These are phyloP conservation scores for Anthoscopus minutus DNA, from an alignment of 2,113 vertebrate genomes.

Conservation along the genomic window DNA sequence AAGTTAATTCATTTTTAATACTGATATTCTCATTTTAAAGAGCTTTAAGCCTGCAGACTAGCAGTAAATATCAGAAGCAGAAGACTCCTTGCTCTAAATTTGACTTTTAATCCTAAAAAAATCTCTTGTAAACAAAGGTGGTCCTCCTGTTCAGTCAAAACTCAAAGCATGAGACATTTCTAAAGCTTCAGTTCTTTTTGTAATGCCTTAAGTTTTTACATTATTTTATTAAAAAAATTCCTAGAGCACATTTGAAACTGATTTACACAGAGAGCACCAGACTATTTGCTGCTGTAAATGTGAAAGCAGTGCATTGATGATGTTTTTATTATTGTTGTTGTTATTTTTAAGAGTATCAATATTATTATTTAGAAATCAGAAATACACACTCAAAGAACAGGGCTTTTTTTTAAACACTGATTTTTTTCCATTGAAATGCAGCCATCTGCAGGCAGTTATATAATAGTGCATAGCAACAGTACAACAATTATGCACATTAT, in stretches of 20 bases:
- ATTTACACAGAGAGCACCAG: neutral
- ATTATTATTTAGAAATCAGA: neutral
- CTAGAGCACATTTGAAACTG: neutral
- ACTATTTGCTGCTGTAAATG: neutral
- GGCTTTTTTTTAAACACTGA: neutral
- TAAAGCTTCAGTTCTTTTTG: neutral
- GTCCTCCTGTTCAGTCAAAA: neutral
- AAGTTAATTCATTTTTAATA: slow-evolving; percentile 3
- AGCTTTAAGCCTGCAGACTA: neutral
- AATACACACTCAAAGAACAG: neutral
- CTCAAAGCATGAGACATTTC: neutral
- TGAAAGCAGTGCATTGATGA: neutral
- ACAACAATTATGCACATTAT: neutral
- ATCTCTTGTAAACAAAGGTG: neutral
- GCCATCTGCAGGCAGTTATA: slow-evolving; percentile 47
- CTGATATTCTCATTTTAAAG: neutral
- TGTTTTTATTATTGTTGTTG: neutral
- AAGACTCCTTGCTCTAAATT: neutral
- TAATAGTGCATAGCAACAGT: neutral
- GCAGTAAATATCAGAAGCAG: neutral
- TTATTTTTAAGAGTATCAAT: neutral
- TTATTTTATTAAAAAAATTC: neutral
- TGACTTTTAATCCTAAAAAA: neutral
- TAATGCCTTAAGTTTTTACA: neutral
- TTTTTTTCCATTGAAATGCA: slow-evolving; percentile 23